Conservation (phyloP, 1,140 invertebrate species). For the Zaprionus kolodkinae region DNA sequence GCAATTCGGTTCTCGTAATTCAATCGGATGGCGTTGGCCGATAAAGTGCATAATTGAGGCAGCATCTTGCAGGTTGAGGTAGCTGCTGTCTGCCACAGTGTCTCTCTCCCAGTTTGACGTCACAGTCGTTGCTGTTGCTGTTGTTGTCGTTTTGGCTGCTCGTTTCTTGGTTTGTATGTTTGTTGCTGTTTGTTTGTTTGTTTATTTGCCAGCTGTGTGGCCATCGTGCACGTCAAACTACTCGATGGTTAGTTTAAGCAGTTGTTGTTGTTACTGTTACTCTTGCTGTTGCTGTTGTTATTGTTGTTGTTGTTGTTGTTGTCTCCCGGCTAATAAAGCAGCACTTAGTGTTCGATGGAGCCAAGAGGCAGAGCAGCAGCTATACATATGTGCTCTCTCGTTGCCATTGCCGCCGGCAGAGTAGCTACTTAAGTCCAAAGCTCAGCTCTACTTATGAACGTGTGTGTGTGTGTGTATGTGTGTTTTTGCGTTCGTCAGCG, state of each 20-base stretch:
- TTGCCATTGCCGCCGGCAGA: conserved; percentile 33
- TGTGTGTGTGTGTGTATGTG: conserved; percentile 23
- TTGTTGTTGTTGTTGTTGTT: conserved; percentile 43
- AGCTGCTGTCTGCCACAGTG: conserved; percentile 10
- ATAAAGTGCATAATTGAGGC: conserved; percentile 67
- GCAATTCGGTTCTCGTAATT: conserved; percentile 56
- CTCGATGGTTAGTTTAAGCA: conserved; percentile 20
- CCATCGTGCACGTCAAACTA: conserved; percentile 35
- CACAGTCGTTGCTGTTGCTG: conserved; percentile 16
- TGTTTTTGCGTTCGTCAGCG: conserved; percentile 18
- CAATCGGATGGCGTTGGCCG: conserved; percentile 33
- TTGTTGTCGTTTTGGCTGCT: conserved; percentile 28
- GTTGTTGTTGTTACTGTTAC: conserved; percentile 13
- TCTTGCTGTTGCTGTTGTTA: conserved; percentile 17
- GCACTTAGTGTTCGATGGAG: conserved; percentile 65
- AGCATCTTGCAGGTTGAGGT: conserved; percentile 25
- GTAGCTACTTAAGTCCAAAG: conserved; percentile 58
- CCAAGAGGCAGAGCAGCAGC: conserved; percentile 19
- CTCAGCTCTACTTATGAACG: conserved; percentile 13
- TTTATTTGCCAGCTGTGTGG: conserved; percentile 13
- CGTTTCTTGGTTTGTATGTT: conserved; percentile 24
- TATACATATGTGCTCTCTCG: conserved; percentile 26
- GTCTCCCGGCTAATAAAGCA: conserved; percentile 71
- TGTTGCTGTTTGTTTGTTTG: conserved; percentile 26
- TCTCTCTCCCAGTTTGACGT: neutral